Evolutionary conservation across 2,797 vertebrate species (phyloP), one percentile per base, ranked within the genome.

Genomic region (Tiaroga cobitis): DNA sequence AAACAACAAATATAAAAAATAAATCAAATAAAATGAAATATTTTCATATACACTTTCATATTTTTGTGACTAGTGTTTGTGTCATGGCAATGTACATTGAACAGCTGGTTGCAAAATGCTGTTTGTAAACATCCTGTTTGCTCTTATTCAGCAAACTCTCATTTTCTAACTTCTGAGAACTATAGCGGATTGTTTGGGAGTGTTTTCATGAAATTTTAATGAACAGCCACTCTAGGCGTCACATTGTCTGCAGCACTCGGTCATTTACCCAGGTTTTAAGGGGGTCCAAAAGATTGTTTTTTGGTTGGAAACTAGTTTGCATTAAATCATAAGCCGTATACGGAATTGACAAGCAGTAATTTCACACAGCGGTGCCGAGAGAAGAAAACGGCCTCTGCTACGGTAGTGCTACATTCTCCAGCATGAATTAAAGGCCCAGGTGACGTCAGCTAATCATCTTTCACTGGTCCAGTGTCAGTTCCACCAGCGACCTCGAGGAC

Each of bases 111-210:
- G 46, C 51, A 32, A 59, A 82, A 82, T 59, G 37, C 68, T 82
- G 80, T 24, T 82, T 43, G 80, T 56, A 73, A 82, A 82, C 69
- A 73, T 82, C 54, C 81, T 82, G 80, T 72, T 73, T 82, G 68
- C 51, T 59, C n/a, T 46, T 24, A 73, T 82, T 61, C 65, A 19
- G 8, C 43, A 69, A 29, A 54, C 80, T 81, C 32, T 39, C 11
- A 16, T 46, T 61, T 82, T 82, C 21, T 54, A 10, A 59, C 67
- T 41, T 59, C 56, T 15, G 29, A 78, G 75, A 78, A 65, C 29
- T 65, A 21, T 67, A 15, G 37, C 0, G 8, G 8, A 8, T 26
- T 26, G 15, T 11, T 76, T 37, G 5, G 51, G 19, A 37, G 21
- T 56, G 32, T 15, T 56, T 78, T 34, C 61, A 41, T 26, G 15